Evolutionary conservation across 2,113 vertebrate species (phyloP), one percentile per base, ranked within the genome.

Genomic region (Gobiocypris rarus): DNA sequence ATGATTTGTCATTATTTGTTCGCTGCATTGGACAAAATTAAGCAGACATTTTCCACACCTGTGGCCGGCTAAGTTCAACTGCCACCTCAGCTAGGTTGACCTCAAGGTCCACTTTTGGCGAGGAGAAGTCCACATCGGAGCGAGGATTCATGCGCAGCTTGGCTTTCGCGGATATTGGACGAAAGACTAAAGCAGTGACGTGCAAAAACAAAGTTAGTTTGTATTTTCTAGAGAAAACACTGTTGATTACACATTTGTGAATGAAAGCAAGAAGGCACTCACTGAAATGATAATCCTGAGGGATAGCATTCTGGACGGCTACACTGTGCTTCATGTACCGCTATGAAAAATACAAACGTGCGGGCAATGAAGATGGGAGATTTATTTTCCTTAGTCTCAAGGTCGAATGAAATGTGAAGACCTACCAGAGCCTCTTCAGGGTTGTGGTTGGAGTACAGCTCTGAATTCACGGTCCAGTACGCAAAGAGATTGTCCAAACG

Each of bases 141-240:
- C 96, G 94, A 19, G 95, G 98, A 93, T 99, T 99, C 98, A 99
- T 99, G 76, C 95, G 94, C 31, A 99, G 95, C 90, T 97, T 99
- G 87, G 97, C 98, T 82, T 89, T 94, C 63, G 97, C 96, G 59
- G 98, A 97, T 92, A 99, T 96, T 1, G 98, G 98, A 58, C 95
- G 96, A 88, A 99, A 97, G 77, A 99, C 98, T 99, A 79, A 48
- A 61, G 56, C 26, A 81, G 67, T 19, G 19, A 82, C n/a, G 85
- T 1, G 6, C 1, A 28, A 17, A 58, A 70, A 54, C n/a, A 50
- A 34, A 4, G 7, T 38, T 58, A 0, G 11, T 38, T 26, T 6
- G 17, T 28, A 63, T 34, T 80, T 48, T 9, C 10, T 15, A 22
- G 8, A 34, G 9, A 22, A 26, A 81, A 11, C 19, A 67, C n/a